Evolutionary conservation across 2,113 vertebrate genomes (phyloP), one percentile per base, ranked within the genome.

Genomic region (Psephotus haematonotus): DNA sequence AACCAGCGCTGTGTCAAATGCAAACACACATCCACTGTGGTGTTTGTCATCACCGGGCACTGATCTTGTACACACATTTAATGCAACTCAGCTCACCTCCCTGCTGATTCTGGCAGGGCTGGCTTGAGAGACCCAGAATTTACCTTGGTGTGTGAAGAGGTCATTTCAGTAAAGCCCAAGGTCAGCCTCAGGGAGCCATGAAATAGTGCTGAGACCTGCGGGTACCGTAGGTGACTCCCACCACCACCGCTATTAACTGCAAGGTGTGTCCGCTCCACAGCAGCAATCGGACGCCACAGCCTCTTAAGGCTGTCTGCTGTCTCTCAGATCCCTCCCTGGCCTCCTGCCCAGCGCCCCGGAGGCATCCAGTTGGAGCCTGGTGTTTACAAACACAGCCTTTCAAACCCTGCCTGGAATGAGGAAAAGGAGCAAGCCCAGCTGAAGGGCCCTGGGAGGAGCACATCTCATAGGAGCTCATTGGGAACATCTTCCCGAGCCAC

Each of bases 341-440:
- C 70, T 92, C 49, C 77, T 1, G 77, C 95, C 93, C 81, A 86
- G 86, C 84, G 74, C 86, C 92, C 83, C 1, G 5, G 33, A 86
- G 87, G 90, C 88, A 95, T 57, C 2, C 1, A 92, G 87, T 28
- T 0, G 3, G 85, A 94, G 90, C 78, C 53, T 69, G 75, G 39
- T 97, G 88, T 97, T 97, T 96, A 96, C 92, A 95, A 96, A 97
- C 91, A 84, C 37, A 79, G 83, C 49, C 77, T 84, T 81, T 82
- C 92, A 96, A 94, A 84, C 31, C 0, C 1, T 79, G 69, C 46
- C 69, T 33, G n/a, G 87, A 93, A 95, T 64, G 82, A 95, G 88
- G 93, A 94, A 75, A 84, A 80, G 78, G 80, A 91, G 82, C 76
- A 53, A 93, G 64, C 57, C 55, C 63, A 28, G 71, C 67, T 90